Conservation (phyloP, 2,888 invertebrate genomes). For the Andrena trimmerana region DNA sequence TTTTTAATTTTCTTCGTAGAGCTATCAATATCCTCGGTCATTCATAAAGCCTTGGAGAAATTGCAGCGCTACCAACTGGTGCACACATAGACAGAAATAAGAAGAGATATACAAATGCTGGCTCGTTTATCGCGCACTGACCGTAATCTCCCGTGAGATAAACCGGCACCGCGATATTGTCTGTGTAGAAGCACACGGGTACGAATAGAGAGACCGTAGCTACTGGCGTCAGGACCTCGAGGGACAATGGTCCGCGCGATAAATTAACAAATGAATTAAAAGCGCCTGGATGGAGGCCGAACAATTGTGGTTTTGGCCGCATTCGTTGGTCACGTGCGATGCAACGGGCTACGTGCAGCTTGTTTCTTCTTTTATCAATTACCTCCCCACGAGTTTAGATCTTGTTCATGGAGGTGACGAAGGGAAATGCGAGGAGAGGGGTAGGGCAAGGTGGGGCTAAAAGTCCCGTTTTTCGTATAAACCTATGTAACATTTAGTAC, state of each 20-base stretch:
- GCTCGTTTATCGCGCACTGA: conserved; percentile 27
- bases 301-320: conserved; percentile 61
- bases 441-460: too few relatives aligned
- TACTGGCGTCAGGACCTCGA: conserved; percentile 21
- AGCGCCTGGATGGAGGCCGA: conserved; percentile 52
- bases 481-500: too few relatives aligned
- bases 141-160: conserved; percentile 41
- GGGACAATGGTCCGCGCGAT: conserved; percentile 45
- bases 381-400: conserved; percentile 12
- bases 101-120: conserved; percentile 13
- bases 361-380: conserved; percentile 61
- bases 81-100: conserved; percentile 7
- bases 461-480: too few relatives aligned
- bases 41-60: conserved; percentile 11
- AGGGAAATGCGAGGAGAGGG: conserved; percentile 8
- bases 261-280: conserved; percentile 70
- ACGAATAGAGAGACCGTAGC: not conserved
- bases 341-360: not conserved
- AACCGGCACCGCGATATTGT: not conserved
- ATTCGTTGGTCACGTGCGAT: conserved; percentile 53
- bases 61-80: conserved; percentile 1
- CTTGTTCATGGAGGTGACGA: not conserved
- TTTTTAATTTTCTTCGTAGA: not conserved
- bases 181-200: too few relatives aligned
- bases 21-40: conserved; percentile 18